Base-by-base conservation (phyloP, 2,888 invertebrate genomes). In the Eupithecia centaureata region DNA sequence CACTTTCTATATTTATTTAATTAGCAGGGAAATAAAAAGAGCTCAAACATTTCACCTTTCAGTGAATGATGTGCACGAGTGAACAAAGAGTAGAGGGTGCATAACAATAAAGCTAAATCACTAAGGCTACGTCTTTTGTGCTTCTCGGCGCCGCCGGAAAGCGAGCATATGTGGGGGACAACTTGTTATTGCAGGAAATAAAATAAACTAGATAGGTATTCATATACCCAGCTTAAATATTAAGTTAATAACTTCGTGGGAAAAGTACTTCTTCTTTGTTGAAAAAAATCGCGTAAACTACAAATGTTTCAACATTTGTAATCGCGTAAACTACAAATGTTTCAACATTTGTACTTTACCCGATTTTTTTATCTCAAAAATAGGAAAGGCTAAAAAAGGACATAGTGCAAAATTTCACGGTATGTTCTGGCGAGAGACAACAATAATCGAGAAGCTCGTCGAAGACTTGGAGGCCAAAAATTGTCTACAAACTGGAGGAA, bases 81-180 rank as follows among this genome's bases (percentile, higher is more conserved):
- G 79, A 86, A 65, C 63, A 63, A 52, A 60, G 69, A 63, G 33
- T 58, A 54, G 63, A 57, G 92, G 92, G 91, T 90, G 91, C 87
- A 91, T 88, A 86, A 92, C 89, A 92, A 92, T 92, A 92, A 92
- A 92, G 90, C 88, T 92, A 92, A 92, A 92, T 92, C 92, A 92
- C 89, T 80, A 86, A 88, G 86, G 83, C 88, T 85, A 79, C 83
- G 82, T 81, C 87, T 84, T 89, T 90, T 91, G 91, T 92, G 85
- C 84, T 82, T 80, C 83, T 81, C 87, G 92, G 91, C 92, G 92
- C 92, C 92, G 92, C 88, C 92, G 92, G 92, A 92, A 90, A 88
- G 87, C 87, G 83, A 83, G 80, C 92, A 83, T 90, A 89, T 89
- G 90, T 82, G 82, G 87, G 89, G 90, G 90, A 87, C 87, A 88